Evolutionary conservation across 2,113 vertebrate genomes (phyloP).

Genomic region (Paedocypris sp.): DNA sequence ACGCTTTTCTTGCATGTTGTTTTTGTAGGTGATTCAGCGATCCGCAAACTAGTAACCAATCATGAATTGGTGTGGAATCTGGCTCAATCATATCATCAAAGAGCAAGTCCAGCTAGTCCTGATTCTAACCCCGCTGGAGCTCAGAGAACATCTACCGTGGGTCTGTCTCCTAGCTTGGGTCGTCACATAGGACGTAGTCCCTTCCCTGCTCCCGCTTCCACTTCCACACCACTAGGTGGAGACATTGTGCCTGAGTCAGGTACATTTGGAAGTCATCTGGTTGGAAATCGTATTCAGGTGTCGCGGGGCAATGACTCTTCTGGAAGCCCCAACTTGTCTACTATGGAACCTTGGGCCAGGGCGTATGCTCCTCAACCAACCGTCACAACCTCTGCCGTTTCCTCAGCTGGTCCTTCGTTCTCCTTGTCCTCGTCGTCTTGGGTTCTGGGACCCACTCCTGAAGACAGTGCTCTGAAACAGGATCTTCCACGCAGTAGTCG

Average conservation of each 20-base stretch:
- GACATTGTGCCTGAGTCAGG: constrained; percentile 74
- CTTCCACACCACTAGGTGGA: constrained; percentile 39
- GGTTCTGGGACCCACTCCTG: constrained; percentile 46
- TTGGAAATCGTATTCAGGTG: constrained; percentile 94
- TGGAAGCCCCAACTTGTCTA: constrained; percentile 39
- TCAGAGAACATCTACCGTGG: constrained; percentile 36
- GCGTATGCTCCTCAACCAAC: constrained; percentile 31
- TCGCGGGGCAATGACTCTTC: constrained; percentile 55
- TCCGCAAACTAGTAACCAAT: constrained; percentile 76
- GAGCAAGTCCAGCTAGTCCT: constrained; percentile 55
- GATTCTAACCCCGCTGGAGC: constrained; percentile 33
- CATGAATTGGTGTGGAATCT: constrained; percentile 75
- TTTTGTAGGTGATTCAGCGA: constrained; percentile 68
- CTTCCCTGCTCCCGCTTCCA: constrained; percentile 45
- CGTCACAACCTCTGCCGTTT: constrained; percentile 46
- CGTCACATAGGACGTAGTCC: constrained; percentile 42
- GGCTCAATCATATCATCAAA: constrained; percentile 74
- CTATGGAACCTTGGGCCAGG: constrained; percentile 52
- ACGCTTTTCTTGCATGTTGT: not conserved
- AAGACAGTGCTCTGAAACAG: constrained; percentile 77
- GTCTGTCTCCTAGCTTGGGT: constrained; percentile 38
- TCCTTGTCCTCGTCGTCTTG: constrained; percentile 49
- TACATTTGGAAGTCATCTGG: constrained; percentile 85
- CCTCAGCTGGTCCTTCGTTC: constrained; percentile 36
- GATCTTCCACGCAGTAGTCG: constrained; percentile 79